Conservation (phyloP, 2,113 vertebrate species). For the Mixornis gularis region DNA sequence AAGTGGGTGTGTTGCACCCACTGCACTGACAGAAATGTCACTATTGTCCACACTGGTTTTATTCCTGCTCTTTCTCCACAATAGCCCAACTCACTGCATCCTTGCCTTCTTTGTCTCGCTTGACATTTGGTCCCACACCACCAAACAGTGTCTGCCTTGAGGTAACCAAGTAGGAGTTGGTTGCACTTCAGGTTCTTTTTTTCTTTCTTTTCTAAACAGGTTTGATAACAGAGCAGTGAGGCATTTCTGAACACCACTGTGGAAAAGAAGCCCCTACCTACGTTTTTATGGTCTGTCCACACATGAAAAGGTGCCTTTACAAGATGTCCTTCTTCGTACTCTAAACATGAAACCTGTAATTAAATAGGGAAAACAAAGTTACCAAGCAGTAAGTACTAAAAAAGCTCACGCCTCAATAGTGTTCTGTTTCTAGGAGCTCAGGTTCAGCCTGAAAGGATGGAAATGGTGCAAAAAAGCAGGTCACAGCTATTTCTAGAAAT, state of each 20-base stretch:
- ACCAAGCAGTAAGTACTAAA: conserved; percentile 8
- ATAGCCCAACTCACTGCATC: neutral
- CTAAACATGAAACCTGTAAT: conserved; percentile 59
- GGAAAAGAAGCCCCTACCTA: conserved; percentile 12
- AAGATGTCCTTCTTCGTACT: conserved; percentile 11
- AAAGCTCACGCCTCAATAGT: conserved; percentile 12
- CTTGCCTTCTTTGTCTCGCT: conserved; percentile 37
- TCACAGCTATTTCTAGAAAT: conserved; percentile 60
- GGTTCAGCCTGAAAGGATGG: conserved; percentile 1
- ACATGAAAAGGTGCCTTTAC: conserved; percentile 54
- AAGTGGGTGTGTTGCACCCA: conserved; percentile 52
- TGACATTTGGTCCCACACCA: conserved; percentile 49
- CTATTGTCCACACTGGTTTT: neutral
- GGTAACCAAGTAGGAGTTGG: neutral
- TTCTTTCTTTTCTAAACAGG: neutral
- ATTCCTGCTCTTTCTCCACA: conserved; percentile 3
- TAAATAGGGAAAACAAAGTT: neutral
- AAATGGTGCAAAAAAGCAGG: conserved; percentile 33
- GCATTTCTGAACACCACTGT: neutral
- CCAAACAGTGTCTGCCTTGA: neutral
- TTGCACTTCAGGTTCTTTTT: neutral
- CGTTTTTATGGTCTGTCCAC: conserved; percentile 22
- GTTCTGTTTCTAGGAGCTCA: conserved; percentile 27
- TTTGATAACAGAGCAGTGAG: neutral
- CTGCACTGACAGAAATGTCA: conserved; percentile 43